Evolutionary conservation across 1,140 invertebrate species (phyloP).

Genomic region (Drosophila erecta): DNA sequence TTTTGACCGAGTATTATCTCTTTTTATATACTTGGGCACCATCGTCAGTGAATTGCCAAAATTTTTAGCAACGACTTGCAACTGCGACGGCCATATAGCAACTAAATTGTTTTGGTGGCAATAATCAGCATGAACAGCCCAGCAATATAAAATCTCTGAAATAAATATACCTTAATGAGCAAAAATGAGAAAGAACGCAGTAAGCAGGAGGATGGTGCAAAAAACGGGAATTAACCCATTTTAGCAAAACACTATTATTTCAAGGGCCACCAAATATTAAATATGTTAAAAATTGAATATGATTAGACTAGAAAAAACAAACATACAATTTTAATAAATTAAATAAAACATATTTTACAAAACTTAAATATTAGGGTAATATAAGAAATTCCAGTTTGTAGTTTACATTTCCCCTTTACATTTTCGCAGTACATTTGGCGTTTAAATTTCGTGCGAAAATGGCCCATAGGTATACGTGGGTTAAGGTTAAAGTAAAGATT

Average conservation of each 20-base stretch:
- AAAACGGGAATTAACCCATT: constrained; percentile 1
- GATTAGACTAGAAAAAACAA: too few relatives aligned
- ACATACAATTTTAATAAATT: too few relatives aligned
- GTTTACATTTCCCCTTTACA: too few relatives aligned
- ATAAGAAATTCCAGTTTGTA: too few relatives aligned
- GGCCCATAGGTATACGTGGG: neutral
- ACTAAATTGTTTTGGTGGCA: neutral
- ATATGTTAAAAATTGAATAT: too few relatives aligned
- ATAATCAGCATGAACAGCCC: neutral
- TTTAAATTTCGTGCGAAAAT: neutral
- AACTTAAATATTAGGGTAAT: too few relatives aligned
- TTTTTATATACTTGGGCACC: too few relatives aligned
- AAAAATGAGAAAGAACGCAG: neutral
- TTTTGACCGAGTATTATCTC: neutral
- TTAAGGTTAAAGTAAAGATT: neutral
- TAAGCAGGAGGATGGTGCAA: neutral
- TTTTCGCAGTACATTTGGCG: too few relatives aligned
- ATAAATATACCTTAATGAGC: neutral
- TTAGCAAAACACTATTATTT: too few relatives aligned
- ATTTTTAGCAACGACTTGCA: neutral
- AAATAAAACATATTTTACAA: too few relatives aligned
- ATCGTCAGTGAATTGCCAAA: neutral
- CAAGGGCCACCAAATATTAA: too few relatives aligned
- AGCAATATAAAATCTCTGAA: neutral
- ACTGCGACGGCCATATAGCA: neutral